Evolutionary conservation across 2,113 vertebrate species (phyloP).

Genomic region (Brachyistius frenatus): DNA sequence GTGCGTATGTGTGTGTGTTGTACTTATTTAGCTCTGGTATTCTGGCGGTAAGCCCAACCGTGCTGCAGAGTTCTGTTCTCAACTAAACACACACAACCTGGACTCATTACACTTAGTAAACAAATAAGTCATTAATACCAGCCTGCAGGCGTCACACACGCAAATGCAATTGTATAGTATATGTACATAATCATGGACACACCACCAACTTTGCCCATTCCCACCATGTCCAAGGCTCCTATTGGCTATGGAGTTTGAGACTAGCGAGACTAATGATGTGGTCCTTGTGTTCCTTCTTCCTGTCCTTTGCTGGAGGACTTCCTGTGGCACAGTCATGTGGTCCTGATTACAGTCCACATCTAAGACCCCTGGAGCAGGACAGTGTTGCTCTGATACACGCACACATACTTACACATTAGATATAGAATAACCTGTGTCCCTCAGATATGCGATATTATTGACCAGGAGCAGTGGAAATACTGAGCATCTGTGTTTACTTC

Average conservation of each 20-base stretch:
- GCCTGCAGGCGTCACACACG: slow-evolving; percentile 63
- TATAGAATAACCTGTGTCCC: slow-evolving; percentile 86
- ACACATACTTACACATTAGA: slow-evolving; percentile 52
- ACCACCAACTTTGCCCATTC: slow-evolving; percentile 65
- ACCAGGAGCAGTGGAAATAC: slow-evolving; percentile 82
- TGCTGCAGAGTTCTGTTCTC: slow-evolving; percentile 56
- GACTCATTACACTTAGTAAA: slow-evolving; percentile 79
- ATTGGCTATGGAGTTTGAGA: slow-evolving; percentile 72
- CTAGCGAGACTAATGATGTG: slow-evolving; percentile 80
- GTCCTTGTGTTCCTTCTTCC: slow-evolving; percentile 80
- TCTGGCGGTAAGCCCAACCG: slow-evolving; percentile 61
- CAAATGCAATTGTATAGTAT: slow-evolving; percentile 51
- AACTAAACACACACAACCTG: slow-evolving; percentile 75
- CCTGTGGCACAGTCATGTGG: slow-evolving; percentile 89
- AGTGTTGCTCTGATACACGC: slow-evolving; percentile 54
- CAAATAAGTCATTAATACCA: slow-evolving; percentile 82
- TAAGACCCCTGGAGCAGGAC: slow-evolving; percentile 83
- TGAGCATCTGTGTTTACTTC: slow-evolving; percentile 72
- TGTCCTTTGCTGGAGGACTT: slow-evolving; percentile 90
- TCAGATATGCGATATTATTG: slow-evolving; percentile 90
- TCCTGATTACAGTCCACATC: slow-evolving; percentile 93
- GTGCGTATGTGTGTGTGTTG: slow-evolving; percentile 27
- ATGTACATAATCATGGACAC: slow-evolving; percentile 43
- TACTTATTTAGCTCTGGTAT: slow-evolving; percentile 50
- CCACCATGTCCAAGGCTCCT: slow-evolving; percentile 52